A percentile compares a stretch with the other conserved stretches of the same genome.
phyloP scores from a whole-genome alignment of 2,888 invertebrate species.

The Agrotis puta region DNA sequence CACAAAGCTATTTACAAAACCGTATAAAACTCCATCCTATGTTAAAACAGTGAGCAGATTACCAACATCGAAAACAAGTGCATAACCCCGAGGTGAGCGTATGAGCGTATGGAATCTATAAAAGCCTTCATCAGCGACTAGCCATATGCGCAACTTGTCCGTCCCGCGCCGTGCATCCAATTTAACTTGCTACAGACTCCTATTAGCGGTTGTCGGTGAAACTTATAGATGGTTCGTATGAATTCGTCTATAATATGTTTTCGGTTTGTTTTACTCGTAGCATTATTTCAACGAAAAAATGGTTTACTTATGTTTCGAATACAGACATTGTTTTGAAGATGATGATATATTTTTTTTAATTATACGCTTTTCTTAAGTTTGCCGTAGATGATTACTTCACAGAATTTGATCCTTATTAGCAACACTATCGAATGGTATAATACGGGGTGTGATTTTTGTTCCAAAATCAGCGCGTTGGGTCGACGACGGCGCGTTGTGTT shows the following conservation, averaged over 20 bases:
- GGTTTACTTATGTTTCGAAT: no score
- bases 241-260: neutral
- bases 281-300: no score
- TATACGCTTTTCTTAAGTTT: no score
- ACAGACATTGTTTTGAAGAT: no score
- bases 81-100: neutral
- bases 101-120: conserved; percentile 27
- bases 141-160: conserved; percentile 35
- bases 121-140: conserved; percentile 46
- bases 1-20: neutral
- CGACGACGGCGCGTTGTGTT: no score
- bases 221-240: neutral
- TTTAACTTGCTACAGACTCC: conserved; percentile 60
- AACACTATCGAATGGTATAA: no score
- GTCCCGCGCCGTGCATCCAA: conserved; percentile 60
- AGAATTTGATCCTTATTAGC: no score
- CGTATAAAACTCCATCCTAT: neutral
- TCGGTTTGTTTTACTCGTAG: no score
- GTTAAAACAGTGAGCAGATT: conserved; percentile 12
- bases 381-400: no score
- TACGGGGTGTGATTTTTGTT: no score
- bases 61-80: conserved; percentile 6
- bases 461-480: no score
- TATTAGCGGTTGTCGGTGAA: conserved; percentile 41
- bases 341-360: no score